A percentile compares a stretch with the other conserved stretches of the same genome.
Evolutionary conservation across 2,888 invertebrate genomes (phyloP).

Genomic region (Taphrorychus bicolor): DNA sequence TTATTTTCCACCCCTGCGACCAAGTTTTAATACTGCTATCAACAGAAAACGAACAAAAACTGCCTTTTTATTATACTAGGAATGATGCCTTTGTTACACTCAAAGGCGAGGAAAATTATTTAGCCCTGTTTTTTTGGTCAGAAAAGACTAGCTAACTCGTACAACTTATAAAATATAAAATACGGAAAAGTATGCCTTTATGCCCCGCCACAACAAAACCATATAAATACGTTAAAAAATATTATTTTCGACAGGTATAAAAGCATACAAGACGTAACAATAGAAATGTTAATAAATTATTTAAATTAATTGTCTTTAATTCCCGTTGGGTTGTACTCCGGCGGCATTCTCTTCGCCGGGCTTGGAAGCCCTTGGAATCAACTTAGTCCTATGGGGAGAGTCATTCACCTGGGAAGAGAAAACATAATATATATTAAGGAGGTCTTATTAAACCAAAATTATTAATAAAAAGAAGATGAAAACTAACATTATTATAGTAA

Average conservation of each 20-base stretch:
- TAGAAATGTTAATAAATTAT: slow-evolving; percentile 16
- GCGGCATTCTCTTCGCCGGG: slow-evolving; percentile 10
- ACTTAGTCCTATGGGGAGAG: slow-evolving; percentile 12
- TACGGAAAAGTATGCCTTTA: slow-evolving; percentile 11
- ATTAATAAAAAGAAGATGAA: no score
- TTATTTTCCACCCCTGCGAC: background rate
- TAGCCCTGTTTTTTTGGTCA: slow-evolving; percentile 30
- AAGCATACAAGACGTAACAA: slow-evolving; percentile 16
- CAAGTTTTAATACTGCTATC: slow-evolving; percentile 8
- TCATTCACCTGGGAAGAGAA: background rate
- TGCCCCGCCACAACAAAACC: slow-evolving; percentile 18
- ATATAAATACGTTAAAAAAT: slow-evolving; percentile 13
- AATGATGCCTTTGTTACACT: slow-evolving; percentile 25
- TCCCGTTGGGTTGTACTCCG: slow-evolving; percentile 1
- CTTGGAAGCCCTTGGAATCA: slow-evolving; percentile 35
- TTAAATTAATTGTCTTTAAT: slow-evolving; percentile 17
- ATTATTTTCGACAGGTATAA: no score
- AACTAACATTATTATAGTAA: no score
- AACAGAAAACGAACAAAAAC: background rate
- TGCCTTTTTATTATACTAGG: slow-evolving; percentile 3
- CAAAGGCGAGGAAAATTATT: background rate
- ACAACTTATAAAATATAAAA: slow-evolving; percentile 2
- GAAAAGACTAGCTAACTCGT: slow-evolving; percentile 30
- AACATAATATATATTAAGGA: no score
- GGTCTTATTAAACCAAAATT: no score